Evolutionary conservation across 2,797 vertebrate species (phyloP), one percentile per base, ranked within the genome.

Genomic region (Trachops cirrhosus): DNA sequence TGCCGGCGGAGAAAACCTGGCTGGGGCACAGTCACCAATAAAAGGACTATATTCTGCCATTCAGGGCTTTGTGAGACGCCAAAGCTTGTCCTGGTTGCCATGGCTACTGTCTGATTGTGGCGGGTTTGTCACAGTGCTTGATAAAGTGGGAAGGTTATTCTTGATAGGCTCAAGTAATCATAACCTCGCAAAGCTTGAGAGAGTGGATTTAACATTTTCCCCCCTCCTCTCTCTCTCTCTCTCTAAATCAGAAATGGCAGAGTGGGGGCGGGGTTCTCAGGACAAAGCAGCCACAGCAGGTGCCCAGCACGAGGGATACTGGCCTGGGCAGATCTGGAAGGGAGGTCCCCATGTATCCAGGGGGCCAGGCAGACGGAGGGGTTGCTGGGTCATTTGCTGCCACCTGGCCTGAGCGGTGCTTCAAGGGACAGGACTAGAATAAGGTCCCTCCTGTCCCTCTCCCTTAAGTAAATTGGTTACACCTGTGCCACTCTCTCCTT

Each of bases 61-160:
- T 97, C 96, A 24, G 97, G 97, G 95, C 97, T 98, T 97, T 98
- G 96, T 5, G 0, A 97, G 95, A 71, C 85, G 9, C 88, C 92
- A 88, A 39, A 96, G 97, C 98, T 97, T 94, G 97, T 96, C 97
- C 97, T 94, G 91, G 84, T 98, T 98, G 97, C 97, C 29, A 0
- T 97, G 86, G 97, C 96, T 89, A 97, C 96, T 84, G 95, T 97
- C 95, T 97, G 98, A 97, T 98, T 98, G 96, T 97, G 96, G 96
- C 12, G 22, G 94, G 44, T 89, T 97, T 96, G 92, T 97, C 96
- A 96, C 73, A 24, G 91, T 37, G 91, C 91, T 87, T 98, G 98
- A 98, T 97, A 97, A 93, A 98, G 97, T 92, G 96, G 97, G 97
- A 97, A 98, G 97, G 96, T 96, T 98, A 92, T 96, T 96, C 92